Conservation (phyloP, 2,888 invertebrate genomes). For the Melinaea marsaeus region DNA sequence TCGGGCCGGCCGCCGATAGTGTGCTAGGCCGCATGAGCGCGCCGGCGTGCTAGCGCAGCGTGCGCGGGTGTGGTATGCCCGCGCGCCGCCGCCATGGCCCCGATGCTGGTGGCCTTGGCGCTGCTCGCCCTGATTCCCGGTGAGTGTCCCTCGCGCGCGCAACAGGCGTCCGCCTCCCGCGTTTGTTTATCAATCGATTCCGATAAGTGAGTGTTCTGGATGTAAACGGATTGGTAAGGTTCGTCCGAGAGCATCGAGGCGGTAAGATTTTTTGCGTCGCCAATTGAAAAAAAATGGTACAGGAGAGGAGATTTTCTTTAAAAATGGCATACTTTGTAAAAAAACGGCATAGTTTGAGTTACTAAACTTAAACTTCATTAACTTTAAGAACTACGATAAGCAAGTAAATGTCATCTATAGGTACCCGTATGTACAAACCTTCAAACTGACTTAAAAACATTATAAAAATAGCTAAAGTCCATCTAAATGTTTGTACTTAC, state of each 20-base stretch:
- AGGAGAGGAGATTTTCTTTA: not conserved
- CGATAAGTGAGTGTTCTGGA: constrained; percentile 58
- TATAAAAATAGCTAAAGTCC: no score
- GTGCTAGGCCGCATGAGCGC: constrained; percentile 67
- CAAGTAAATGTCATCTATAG: no score
- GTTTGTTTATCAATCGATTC: constrained; percentile 41
- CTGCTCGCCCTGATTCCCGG: constrained; percentile 72
- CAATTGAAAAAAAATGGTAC: not conserved
- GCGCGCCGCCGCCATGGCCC: constrained; percentile 73
- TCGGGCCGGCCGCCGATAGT: constrained; percentile 62
- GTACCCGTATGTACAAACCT: no score
- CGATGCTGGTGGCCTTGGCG: constrained; percentile 68
- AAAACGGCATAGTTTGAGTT: no score
- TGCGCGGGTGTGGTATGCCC: constrained; percentile 77
- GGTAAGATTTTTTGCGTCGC: constrained; percentile 18
- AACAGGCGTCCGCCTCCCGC: constrained; percentile 64
- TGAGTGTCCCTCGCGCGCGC: constrained; percentile 58
- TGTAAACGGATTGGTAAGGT: constrained; percentile 27
- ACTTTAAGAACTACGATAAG: no score
- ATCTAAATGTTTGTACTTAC: no score
- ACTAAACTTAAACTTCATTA: no score
- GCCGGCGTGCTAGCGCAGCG: constrained; percentile 73
- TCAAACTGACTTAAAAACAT: no score
- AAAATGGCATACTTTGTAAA: no score
- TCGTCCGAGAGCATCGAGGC: constrained; percentile 11